Evolutionary conservation across 2,888 invertebrate genomes (phyloP).

Genomic region (Drosophila anomalipes): DNA sequence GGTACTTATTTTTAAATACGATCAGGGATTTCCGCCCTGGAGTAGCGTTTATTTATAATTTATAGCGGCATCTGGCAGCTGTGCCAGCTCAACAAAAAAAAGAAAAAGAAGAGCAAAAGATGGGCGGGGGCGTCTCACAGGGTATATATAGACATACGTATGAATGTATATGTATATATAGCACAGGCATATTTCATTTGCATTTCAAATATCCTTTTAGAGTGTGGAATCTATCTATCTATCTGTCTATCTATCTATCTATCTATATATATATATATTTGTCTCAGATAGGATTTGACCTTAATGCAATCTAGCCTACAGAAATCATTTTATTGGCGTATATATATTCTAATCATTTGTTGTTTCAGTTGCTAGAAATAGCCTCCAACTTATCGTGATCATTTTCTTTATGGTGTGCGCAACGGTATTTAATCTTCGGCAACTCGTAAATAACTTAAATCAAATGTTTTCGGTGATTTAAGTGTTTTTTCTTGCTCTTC

Average conservation of each 20-base stretch:
- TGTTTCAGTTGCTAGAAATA: neutral
- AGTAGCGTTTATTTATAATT: slow-evolving; percentile 41
- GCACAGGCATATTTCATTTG: neutral
- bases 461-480: slow-evolving; percentile 10
- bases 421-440: neutral
- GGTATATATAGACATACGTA: neutral
- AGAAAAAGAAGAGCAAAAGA: neutral
- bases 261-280: neutral
- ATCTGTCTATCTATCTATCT: too few relatives aligned
- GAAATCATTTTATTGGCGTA: neutral
- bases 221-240: neutral
- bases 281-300: neutral
- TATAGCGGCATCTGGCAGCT: slow-evolving; percentile 15
- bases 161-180: neutral
- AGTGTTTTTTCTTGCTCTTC: neutral
- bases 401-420: neutral
- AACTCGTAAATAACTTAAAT: slow-evolving; percentile 5
- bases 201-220: neutral
- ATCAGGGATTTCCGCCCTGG: slow-evolving; percentile 43
- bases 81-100: slow-evolving; percentile 1
- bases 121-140: neutral
- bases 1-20: slow-evolving; percentile 24
- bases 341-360: neutral
- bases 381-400: neutral
- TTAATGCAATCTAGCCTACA: neutral